These are phyloP conservation scores for Betta splendens DNA, from an alignment of 2,797 vertebrate genomes.

Conservation along the genomic window DNA sequence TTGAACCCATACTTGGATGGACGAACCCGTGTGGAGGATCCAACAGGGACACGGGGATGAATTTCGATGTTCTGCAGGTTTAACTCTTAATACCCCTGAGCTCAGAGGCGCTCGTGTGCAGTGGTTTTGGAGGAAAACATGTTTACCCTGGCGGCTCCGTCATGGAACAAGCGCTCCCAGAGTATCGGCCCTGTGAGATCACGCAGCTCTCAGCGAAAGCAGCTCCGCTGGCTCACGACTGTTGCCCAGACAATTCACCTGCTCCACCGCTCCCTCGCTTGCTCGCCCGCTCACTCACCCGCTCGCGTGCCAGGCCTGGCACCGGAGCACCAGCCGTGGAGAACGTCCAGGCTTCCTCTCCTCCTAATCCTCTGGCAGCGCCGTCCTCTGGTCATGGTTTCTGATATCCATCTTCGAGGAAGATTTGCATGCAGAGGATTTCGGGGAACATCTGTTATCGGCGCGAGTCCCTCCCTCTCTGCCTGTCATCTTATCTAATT, in stretches of 20 bases:
- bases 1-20: not conserved
- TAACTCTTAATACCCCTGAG: slow-evolving; percentile 2
- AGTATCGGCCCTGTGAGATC: slow-evolving; percentile 34
- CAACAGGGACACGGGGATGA: slow-evolving; percentile 10
- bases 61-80: not conserved
- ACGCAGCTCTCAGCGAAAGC: slow-evolving; percentile 30
- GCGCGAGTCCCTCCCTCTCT: slow-evolving; percentile 16
- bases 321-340: slow-evolving; percentile 23
- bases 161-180: slow-evolving; percentile 19
- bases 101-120: not conserved
- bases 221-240: slow-evolving; percentile 26
- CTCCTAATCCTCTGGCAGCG: slow-evolving; percentile 35
- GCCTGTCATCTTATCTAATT: slow-evolving; percentile 52
- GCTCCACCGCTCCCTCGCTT: slow-evolving; percentile 41
- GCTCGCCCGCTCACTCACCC: slow-evolving; percentile 39
- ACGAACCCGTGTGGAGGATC: slow-evolving; percentile 21
- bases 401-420: slow-evolving; percentile 39
- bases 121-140: not conserved
- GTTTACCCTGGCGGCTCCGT: slow-evolving; percentile 12
- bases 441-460: slow-evolving; percentile 59
- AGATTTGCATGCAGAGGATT: slow-evolving; percentile 44
- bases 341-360: slow-evolving; percentile 36
- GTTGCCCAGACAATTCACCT: slow-evolving; percentile 33
- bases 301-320: slow-evolving; percentile 45
- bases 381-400: slow-evolving; percentile 36